Conservation (phyloP, 2,113 vertebrate species). For the Illadopsis cleaveri region DNA sequence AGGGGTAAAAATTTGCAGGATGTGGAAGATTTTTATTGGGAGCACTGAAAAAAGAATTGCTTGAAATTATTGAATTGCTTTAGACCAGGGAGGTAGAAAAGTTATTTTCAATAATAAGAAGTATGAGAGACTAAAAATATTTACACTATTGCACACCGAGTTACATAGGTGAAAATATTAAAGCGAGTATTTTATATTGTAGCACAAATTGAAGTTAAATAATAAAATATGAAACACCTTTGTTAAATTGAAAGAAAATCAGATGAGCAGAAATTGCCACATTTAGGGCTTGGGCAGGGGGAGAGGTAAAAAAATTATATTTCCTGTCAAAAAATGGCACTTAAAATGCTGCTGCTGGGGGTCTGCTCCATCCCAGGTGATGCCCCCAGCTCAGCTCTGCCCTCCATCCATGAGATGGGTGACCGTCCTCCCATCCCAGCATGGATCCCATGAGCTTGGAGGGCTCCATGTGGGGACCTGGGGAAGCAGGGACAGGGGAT, state of each 20-base stretch:
- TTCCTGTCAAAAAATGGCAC: neutral
- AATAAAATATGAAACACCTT: neutral
- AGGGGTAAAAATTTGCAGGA: neutral
- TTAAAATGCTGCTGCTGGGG: neutral
- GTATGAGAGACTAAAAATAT: neutral
- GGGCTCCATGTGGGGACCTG: neutral
- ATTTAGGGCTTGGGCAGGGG: accelerated
- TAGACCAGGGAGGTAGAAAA: neutral
- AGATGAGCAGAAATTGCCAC: neutral
- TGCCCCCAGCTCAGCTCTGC: neutral
- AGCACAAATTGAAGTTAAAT: neutral
- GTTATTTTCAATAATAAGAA: neutral
- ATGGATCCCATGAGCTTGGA: neutral
- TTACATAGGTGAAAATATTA: neutral
- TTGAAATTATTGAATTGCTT: neutral
- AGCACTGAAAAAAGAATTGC: neutral
- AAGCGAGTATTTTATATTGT: neutral
- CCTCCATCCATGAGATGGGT: accelerated
- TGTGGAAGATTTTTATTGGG: neutral
- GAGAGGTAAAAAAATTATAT: neutral
- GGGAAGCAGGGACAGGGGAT: neutral
- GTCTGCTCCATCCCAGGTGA: neutral
- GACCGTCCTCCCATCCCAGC: neutral
- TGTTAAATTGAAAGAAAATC: neutral
- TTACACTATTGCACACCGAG: neutral